Evolutionary conservation across 2,888 invertebrate genomes (phyloP), one percentile per base, ranked within the genome.

Genomic region (Hyalella azteca): DNA sequence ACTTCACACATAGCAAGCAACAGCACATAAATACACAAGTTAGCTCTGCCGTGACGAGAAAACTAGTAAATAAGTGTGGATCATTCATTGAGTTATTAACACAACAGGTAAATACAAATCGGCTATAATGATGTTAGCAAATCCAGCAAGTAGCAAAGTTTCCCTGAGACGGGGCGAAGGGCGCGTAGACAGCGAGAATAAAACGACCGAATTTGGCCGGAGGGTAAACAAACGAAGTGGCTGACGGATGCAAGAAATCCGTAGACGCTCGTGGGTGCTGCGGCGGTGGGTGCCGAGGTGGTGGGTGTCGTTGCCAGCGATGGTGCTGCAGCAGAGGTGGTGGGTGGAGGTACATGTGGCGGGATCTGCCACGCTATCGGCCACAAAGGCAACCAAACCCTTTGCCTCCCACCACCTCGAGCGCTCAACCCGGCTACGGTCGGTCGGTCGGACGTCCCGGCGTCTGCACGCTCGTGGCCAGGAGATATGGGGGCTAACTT

Each of bases 241-340:
- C 54, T 54, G 54, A 54, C 54, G 54, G 54, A 54, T 54, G 54
- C 26, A 54, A 54, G 54, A 54, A 54, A 54, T 54, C 54, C 11
- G 54, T 22, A 11, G 49, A 22, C 19, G 54, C 26, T n/a, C 19
- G 49, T 54, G 54, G 7, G 54, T 5, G 29, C 29, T 22, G 54
- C 29, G 54, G 54, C 29, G 26, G 26, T n/a, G 49, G 49, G 7
- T 22, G 49, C 26, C 4, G 7, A 49, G 49, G 49, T 49, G 45
- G 49, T 49, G 49, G 49, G 15, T 49, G 15, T n/a, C n/a, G n/a
- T n/a, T n/a, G 5, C 3, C 2, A 5, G 15, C 49, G 49, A 5
- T n/a, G 49, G 49, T 22, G 22, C 22, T 19, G 49, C 19, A 49
- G 49, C n/a, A 19, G 45, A 1, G 45, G 45, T 15, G 45, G 45